phyloP scores from a whole-genome alignment of 1,140 invertebrate species.

The Penaeus indicus region DNA sequence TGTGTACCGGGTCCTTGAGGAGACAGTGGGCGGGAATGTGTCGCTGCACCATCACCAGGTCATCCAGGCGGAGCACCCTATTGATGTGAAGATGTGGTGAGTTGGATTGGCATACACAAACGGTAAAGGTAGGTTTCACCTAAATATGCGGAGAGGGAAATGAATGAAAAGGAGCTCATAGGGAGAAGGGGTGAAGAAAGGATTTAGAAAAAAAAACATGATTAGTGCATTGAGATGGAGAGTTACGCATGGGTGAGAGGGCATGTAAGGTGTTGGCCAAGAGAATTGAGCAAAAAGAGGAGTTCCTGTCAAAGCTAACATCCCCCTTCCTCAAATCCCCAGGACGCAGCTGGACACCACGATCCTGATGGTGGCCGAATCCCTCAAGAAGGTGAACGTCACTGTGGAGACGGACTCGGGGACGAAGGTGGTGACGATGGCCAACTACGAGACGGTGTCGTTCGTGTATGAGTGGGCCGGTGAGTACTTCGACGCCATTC shows the following conservation, averaged over 20 bases:
- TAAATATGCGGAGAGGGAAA: too few species aligned
- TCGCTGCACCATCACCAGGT: background rate
- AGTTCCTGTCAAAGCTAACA: too few species aligned
- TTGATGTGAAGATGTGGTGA: slow-evolving; percentile 34
- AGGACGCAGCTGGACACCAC: slow-evolving; percentile 7
- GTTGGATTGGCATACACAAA: background rate
- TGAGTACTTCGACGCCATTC: slow-evolving; percentile 33
- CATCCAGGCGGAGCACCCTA: background rate
- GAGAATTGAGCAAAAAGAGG: too few species aligned
- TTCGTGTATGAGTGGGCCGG: slow-evolving; percentile 33
- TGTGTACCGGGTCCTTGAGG: slow-evolving; percentile 35
- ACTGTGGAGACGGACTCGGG: background rate
- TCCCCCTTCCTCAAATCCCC: background rate
- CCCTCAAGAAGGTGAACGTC: slow-evolving; percentile 1
- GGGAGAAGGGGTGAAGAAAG: too few species aligned
- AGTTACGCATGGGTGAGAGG: too few species aligned
- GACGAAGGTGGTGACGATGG: background rate
- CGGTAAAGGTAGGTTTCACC: too few species aligned
- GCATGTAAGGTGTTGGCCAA: too few species aligned
- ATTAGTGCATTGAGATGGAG: too few species aligned
- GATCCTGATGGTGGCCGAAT: slow-evolving; percentile 26
- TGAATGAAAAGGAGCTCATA: too few species aligned
- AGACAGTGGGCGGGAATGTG: background rate
- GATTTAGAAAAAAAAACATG: too few species aligned
- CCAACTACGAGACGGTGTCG: slow-evolving; percentile 24